Base-by-base conservation (phyloP, 2,888 invertebrate genomes). In the Lithophane leautieri region DNA sequence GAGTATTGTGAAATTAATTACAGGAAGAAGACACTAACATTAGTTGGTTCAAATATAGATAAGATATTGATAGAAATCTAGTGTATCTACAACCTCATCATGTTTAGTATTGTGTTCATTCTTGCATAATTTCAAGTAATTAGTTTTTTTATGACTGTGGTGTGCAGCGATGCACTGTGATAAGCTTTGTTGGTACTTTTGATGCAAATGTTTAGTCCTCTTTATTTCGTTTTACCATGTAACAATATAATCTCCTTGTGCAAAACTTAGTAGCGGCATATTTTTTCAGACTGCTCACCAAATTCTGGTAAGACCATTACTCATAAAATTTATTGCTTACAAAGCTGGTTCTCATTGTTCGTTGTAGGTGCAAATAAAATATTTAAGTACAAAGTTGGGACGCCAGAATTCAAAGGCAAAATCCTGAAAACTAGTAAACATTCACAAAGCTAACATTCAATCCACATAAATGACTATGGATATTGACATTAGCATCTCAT, bases 401-500 rank as follows among this genome's bases (percentile, higher is more conserved):
- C 14, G 0, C n/a, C 34, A 47, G 4, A 61, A 47, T 34, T 34
- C 1, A 28, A 50, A 58, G 14, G 1, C n/a, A 60, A 34, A 42
- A 61, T 9, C 14, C 34, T 60, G 40, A 25, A 67, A 44, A 52
- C 22, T 12, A 11, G 25, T 47, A 42, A 54, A 50, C 3, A 2
- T 42, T 28, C 11, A 77, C 42, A 44, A 52, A 66, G 60, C 67
- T 34, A 50, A 60, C 68, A 62, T 19, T 12, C 56, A 60, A 56
- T 70, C 63, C 50, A 73, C 60, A 9, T 62, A 56, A 1, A 70
- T 67, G 70, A 63, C 47, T 63, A 54, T 58, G 50, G 50, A 65
- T 65, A 71, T 50, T 63, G 34, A 54, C 52, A 73, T 80, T 73
- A 83, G 71, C 83, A 83, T 83, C 47, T 77, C 7, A 71, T 83